Evolutionary conservation across 2,113 vertebrate species (phyloP).

Genomic region (Pseudonaja textilis): DNA sequence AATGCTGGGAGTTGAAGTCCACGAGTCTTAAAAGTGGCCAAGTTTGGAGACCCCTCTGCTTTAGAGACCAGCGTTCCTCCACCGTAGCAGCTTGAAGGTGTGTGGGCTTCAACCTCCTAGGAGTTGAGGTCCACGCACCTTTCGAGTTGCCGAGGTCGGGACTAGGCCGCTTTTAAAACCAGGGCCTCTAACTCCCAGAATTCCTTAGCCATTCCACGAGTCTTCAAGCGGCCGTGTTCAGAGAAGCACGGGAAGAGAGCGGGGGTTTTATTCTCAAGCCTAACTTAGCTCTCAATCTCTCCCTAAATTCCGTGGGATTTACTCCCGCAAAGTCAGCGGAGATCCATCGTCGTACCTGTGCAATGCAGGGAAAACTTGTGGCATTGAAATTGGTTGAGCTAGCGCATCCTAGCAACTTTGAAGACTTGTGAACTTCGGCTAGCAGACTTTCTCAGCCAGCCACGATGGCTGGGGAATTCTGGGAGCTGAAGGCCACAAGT

Average conservation of each 20-base stretch:
- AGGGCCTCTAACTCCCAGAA: background rate
- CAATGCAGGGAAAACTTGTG: background rate
- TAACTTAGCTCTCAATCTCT: background rate
- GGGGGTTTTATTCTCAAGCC: background rate
- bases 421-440: background rate
- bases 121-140: background rate
- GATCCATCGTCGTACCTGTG: background rate
- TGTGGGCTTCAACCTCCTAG: background rate
- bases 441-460: background rate
- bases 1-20: no score
- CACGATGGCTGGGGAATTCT: background rate
- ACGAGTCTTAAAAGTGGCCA: no score
- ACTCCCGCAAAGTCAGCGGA: background rate
- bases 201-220: no score
- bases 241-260: background rate
- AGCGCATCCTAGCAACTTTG: background rate
- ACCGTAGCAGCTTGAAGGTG: background rate
- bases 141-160: background rate
- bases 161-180: no score
- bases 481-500: background rate
- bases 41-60: no score
- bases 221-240: no score
- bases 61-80: background rate
- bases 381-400: background rate
- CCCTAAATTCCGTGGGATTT: background rate